Evolutionary conservation across 2,797 vertebrate genomes (phyloP), one percentile per base, ranked within the genome.

Genomic region (Pangasius macronema): DNA sequence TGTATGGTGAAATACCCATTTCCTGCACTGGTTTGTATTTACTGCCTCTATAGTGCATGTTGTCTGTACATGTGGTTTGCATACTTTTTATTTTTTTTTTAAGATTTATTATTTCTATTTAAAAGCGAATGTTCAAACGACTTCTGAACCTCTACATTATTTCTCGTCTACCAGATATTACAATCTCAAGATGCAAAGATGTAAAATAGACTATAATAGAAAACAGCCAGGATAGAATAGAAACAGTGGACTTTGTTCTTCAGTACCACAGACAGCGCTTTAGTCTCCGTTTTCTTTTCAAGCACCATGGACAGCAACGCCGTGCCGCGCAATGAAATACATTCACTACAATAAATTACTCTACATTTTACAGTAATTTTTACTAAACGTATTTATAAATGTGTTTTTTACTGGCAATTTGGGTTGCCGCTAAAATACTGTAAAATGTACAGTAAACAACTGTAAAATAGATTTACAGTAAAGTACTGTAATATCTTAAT

Each of bases 281-380:
- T 24, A 33, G 8, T 36, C 24, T 0, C 42, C 20, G 16, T 13
- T n/a, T 76, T 75, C 49, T 70, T 77, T 76, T 27, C n/a, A 93
- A 95, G 95, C 0, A 96, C 95, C 91, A 16, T 30, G 95, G 95
- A 95, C 91, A 96, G 95, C 92, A 90, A 73, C 87, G 42, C 1
- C 51, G 82, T 79, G 39, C 68, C 57, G 70, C 20, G 33, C 8
- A 18, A 49, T 61, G 51, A 63, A 59, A 85, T 59, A 73, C 22
- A 80, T 63, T 9, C 10, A 11, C 5, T 46, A 46, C 9, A 46
- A 46, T 46, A 46, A 9, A 46, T 46, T 46, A 46, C 46, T 46
- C 7, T 46, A 46, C 8, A 46, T 46, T 46, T 46, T 9, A 46
- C 46, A 46, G 46, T 46, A 1, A 9, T 0, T 46, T 46, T 46